phyloP scores from a whole-genome alignment of 2,888 invertebrate species.

The Lasiommata megera region DNA sequence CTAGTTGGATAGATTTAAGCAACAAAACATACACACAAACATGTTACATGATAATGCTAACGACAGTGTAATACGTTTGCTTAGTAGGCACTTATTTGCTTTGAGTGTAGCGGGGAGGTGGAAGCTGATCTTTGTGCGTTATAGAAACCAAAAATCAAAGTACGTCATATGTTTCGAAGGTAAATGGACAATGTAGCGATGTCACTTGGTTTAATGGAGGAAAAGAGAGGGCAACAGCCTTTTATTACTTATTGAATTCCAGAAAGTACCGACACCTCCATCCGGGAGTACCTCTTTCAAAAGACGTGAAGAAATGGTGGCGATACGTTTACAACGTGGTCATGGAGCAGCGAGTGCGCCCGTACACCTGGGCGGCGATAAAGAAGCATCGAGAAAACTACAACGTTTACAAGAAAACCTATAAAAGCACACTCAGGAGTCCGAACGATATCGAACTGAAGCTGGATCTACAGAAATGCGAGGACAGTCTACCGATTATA shows the following conservation, averaged over 20 bases:
- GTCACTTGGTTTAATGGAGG: no score
- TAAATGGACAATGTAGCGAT: no score
- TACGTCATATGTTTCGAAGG: no score
- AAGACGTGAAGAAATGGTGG: slow-evolving; percentile 87
- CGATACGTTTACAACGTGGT: slow-evolving; percentile 86
- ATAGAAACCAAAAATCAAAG: no score
- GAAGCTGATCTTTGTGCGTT: no score
- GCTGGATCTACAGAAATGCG: slow-evolving; percentile 87
- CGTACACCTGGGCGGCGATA: slow-evolving; percentile 88
- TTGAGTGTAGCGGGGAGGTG: no score
- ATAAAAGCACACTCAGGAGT: slow-evolving; percentile 85
- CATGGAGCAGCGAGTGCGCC: slow-evolving; percentile 86
- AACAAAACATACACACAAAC: no score
- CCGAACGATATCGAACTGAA: slow-evolving; percentile 88
- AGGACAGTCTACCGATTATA: slow-evolving; percentile 86
- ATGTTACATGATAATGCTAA: no score
- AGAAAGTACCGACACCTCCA: slow-evolving; percentile 84
- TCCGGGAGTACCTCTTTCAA: slow-evolving; percentile 79
- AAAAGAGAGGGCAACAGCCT: no score
- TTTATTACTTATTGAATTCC: slow-evolving; percentile 23
- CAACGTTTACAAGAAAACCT: slow-evolving; percentile 84
- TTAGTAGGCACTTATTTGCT: no score
- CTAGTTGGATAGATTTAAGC: no score
- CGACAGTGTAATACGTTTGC: no score
- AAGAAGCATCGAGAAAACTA: slow-evolving; percentile 86